Evolutionary conservation across 2,888 invertebrate genomes (phyloP).

Genomic region (Drosophila helvetica): DNA sequence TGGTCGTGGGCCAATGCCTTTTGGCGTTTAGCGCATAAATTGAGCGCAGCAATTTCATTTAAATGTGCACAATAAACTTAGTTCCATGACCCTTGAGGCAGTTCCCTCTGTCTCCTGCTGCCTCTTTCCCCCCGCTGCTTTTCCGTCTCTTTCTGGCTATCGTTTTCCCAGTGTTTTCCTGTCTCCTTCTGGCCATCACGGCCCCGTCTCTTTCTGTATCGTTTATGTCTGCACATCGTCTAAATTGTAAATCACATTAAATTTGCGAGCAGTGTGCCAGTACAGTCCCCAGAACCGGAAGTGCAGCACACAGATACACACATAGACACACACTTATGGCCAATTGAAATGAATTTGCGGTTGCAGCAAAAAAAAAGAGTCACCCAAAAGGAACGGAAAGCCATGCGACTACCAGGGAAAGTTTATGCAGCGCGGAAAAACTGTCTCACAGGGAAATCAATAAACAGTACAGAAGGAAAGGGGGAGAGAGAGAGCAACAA

Average conservation of each 20-base stretch:
- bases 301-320: conserved; percentile 43
- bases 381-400: conserved; percentile 35
- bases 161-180: conserved; percentile 18
- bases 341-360: conserved; percentile 79
- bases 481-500: neutral
- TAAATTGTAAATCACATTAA: conserved; percentile 74
- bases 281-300: conserved; percentile 63
- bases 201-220: conserved; percentile 15
- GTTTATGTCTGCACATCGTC: conserved; percentile 50
- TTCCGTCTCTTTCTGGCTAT: neutral
- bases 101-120: neutral
- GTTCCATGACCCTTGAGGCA: conserved; percentile 69
- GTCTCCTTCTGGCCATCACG: neutral
- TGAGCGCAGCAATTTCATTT: conserved; percentile 79
- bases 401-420: conserved; percentile 8
- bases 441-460: conserved; percentile 62
- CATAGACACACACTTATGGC: conserved; percentile 41
- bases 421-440: conserved; percentile 40
- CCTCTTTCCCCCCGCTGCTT: neutral
- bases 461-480: conserved; percentile 30
- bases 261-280: conserved; percentile 60
- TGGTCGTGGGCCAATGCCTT: conserved; percentile 49
- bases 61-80: conserved; percentile 79
- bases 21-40: conserved; percentile 74
- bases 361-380: conserved; percentile 56